These are phyloP conservation scores for Cyphomyrus discorhynchus DNA, from an alignment of 2,113 vertebrate genomes.

Conservation along the genomic window DNA sequence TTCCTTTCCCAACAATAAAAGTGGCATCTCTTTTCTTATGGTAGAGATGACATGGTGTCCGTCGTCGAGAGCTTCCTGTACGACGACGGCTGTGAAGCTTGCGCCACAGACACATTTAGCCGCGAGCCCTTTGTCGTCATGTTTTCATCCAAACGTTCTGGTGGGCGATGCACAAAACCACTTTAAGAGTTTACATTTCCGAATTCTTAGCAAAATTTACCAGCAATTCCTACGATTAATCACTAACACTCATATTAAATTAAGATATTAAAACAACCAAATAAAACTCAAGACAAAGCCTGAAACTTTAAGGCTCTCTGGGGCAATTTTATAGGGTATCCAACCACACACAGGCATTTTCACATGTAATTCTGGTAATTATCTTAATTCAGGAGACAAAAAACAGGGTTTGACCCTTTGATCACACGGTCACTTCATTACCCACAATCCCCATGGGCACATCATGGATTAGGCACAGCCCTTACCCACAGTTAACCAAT, in stretches of 20 bases:
- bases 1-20: neutral
- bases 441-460: neutral
- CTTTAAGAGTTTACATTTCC: neutral
- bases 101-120: conserved; percentile 66
- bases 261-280: neutral
- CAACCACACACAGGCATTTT: neutral
- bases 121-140: conserved; percentile 82
- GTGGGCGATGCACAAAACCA: conserved; percentile 39
- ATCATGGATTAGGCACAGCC: neutral
- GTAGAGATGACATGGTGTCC: conserved; percentile 62
- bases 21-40: neutral
- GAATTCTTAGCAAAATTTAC: neutral
- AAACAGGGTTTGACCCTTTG: neutral
- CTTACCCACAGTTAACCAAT: neutral
- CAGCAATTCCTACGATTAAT: neutral
- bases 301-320: neutral
- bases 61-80: conserved; percentile 73
- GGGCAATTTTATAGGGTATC: neutral
- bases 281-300: neutral
- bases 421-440: neutral
- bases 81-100: conserved; percentile 62
- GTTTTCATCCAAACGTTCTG: conserved; percentile 57
- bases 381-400: neutral
- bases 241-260: neutral
- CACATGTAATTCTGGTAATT: neutral